Evolutionary conservation across 2,888 invertebrate genomes (phyloP).

Genomic region (Pelosia muscerda): DNA sequence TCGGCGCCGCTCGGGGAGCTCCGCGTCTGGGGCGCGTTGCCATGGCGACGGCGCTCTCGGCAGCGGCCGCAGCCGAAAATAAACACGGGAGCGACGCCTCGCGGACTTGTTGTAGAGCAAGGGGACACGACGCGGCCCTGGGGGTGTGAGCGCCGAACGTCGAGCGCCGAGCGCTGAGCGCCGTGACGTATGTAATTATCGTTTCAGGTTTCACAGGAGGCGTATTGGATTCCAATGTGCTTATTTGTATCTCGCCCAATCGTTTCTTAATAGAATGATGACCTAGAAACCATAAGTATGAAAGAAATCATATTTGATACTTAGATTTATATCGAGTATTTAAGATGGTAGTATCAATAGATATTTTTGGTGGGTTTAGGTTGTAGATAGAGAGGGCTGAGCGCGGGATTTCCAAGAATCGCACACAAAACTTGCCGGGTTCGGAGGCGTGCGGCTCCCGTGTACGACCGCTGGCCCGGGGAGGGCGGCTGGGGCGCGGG

Average conservation of each 20-base stretch:
- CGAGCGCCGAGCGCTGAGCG: no score
- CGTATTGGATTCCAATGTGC: constrained; percentile 37
- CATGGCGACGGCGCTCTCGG: constrained; percentile 72
- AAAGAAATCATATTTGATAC: background rate
- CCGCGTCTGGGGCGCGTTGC: constrained; percentile 81
- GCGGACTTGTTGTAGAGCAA: constrained; percentile 56
- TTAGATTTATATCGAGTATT: background rate
- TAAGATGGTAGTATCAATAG: constrained; percentile 6
- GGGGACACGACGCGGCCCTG: constrained; percentile 47
- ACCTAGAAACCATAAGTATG: background rate
- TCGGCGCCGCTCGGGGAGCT: constrained; percentile 61
- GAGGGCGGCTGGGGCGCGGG: constrained; percentile 47
- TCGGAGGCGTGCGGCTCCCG: constrained; percentile 47
- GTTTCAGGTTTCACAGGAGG: constrained; percentile 48
- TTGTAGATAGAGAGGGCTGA: background rate
- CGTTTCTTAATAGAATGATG: background rate
- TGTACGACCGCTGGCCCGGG: constrained; percentile 44
- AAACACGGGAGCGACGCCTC: constrained; percentile 73
- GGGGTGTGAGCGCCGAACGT: constrained; percentile 42
- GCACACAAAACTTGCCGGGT: constrained; percentile 45
- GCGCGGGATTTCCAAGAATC: constrained; percentile 49
- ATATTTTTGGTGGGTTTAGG: constrained; percentile 25
- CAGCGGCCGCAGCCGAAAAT: constrained; percentile 78
- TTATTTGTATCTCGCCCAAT: background rate
- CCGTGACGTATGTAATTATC: constrained; percentile 51